phyloP scores from a whole-genome alignment of 2,113 vertebrate species.

The Perccottus glenii region DNA sequence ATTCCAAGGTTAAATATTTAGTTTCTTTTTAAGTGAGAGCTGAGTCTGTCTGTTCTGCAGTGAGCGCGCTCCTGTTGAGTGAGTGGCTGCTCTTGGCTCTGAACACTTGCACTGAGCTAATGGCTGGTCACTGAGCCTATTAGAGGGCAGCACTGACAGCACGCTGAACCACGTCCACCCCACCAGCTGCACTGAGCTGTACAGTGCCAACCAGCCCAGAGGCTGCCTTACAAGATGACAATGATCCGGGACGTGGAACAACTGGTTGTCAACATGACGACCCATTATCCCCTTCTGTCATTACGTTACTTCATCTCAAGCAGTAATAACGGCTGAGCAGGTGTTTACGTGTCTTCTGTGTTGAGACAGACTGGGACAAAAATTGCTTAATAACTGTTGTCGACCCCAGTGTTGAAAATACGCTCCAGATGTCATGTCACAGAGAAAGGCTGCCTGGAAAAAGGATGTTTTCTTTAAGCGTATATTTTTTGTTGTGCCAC shows the following conservation, averaged over 20 bases:
- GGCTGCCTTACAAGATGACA: neutral
- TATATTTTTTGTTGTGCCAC: conserved; percentile 18
- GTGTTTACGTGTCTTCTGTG: neutral
- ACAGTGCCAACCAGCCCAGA: neutral
- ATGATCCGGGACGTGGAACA: neutral
- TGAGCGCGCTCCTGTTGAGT: neutral
- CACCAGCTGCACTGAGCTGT: neutral
- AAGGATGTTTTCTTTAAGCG: conserved; percentile 13
- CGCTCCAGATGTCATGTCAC: conserved; percentile 20
- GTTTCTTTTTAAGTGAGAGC: neutral
- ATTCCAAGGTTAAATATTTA: neutral
- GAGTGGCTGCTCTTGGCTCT: too few relatives aligned
- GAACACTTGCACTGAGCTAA: neutral
- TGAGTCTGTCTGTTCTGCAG: neutral
- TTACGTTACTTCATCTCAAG: neutral
- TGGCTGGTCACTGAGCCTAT: conserved; percentile 1
- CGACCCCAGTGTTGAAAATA: conserved; percentile 3
- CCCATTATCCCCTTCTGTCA: neutral
- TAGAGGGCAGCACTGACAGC: neutral
- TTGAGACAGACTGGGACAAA: neutral
- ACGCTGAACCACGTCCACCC: neutral
- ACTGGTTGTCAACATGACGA: neutral
- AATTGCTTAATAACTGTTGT: neutral
- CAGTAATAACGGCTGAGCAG: too few relatives aligned
- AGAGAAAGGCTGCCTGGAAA: neutral